Evolutionary conservation across 2,888 invertebrate species (phyloP).

Genomic region (Dascillus cervinus): DNA sequence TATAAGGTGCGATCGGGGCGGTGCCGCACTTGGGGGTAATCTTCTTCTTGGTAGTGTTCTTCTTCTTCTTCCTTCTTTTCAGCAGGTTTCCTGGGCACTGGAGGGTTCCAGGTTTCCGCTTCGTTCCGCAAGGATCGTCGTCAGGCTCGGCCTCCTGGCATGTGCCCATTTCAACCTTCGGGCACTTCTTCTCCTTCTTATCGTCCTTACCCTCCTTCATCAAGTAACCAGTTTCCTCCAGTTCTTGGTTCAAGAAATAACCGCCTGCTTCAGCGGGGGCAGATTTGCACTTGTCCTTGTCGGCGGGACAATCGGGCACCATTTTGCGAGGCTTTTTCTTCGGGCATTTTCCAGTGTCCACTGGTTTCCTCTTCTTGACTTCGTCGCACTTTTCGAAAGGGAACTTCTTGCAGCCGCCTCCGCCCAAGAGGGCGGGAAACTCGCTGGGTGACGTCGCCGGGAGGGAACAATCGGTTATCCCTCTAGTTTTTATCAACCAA

Average conservation of each 20-base stretch:
- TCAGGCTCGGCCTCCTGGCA: slow-evolving; percentile 9
- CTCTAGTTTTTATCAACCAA: too few species aligned
- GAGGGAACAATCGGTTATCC: too few species aligned
- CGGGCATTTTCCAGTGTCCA: slow-evolving; percentile 6
- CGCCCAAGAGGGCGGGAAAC: too few species aligned
- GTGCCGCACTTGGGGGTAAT: too few species aligned
- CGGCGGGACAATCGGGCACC: slow-evolving; percentile 13
- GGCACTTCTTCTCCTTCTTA: slow-evolving; percentile 13
- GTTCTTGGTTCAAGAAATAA: neutral
- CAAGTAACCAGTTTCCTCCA: slow-evolving; percentile 1
- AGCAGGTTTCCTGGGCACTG: slow-evolving; percentile 34
- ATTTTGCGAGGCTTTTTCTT: slow-evolving; percentile 8
- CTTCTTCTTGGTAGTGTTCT: slow-evolving; percentile 11
- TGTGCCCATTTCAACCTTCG: slow-evolving; percentile 11
- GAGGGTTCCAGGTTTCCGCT: slow-evolving; percentile 34
- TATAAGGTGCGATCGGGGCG: too few species aligned
- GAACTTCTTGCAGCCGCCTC: too few species aligned
- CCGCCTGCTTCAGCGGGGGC: neutral
- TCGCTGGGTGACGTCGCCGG: too few species aligned
- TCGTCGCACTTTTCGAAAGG: too few species aligned
- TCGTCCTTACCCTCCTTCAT: slow-evolving; percentile 3
- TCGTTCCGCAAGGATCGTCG: slow-evolving; percentile 23
- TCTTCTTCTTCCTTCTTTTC: slow-evolving; percentile 26
- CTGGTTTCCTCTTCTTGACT: neutral
- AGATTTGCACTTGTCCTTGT: slow-evolving; percentile 1